A percentile compares a stretch with the other conserved stretches of the same genome.
These are phyloP conservation scores for Tanytarsus gracilentus DNA, from an alignment of 2,888 invertebrate species.

Conservation along the genomic window DNA sequence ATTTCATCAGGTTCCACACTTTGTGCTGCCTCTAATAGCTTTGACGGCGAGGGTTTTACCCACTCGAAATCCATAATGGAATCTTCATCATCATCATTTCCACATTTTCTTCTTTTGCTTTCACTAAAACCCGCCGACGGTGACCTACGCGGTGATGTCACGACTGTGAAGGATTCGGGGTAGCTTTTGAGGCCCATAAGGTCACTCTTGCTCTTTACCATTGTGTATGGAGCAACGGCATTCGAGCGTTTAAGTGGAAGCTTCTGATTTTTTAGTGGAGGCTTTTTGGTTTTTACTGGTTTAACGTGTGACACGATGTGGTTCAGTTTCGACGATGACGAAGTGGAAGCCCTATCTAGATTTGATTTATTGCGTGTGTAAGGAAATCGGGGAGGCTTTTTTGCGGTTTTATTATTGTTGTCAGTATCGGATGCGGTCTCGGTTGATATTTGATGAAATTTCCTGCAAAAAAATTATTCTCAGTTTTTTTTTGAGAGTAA, in stretches of 20 bases:
- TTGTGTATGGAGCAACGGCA: background rate
- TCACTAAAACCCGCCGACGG: conserved; percentile 11
- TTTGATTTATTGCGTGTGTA: conserved; percentile 2
- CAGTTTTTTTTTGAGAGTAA: background rate
- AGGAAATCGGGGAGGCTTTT: background rate
- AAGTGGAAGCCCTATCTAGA: background rate
- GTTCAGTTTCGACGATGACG: conserved; percentile 19
- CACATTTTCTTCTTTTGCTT: conserved; percentile 4
- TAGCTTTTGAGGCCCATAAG: conserved; percentile 9
- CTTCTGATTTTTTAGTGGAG: background rate
- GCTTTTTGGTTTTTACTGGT: background rate
- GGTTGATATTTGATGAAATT: conserved; percentile 10
- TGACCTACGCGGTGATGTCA: background rate
- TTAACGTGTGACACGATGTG: background rate
- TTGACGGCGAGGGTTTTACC: conserved; percentile 12
- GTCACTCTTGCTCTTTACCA: conserved; percentile 21
- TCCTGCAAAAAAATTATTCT: conserved; percentile 2
- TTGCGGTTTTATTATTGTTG: conserved; percentile 2
- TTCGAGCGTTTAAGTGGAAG: background rate
- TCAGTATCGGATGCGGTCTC: conserved; percentile 9
- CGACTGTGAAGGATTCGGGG: conserved; percentile 19
- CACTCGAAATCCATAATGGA: conserved; percentile 17
- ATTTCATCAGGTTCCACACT: background rate
- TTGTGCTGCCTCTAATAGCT: conserved; percentile 20
- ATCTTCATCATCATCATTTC: conserved; percentile 10